Conservation (phyloP, 2,113 vertebrate genomes). For the Calidris pygmaea region DNA sequence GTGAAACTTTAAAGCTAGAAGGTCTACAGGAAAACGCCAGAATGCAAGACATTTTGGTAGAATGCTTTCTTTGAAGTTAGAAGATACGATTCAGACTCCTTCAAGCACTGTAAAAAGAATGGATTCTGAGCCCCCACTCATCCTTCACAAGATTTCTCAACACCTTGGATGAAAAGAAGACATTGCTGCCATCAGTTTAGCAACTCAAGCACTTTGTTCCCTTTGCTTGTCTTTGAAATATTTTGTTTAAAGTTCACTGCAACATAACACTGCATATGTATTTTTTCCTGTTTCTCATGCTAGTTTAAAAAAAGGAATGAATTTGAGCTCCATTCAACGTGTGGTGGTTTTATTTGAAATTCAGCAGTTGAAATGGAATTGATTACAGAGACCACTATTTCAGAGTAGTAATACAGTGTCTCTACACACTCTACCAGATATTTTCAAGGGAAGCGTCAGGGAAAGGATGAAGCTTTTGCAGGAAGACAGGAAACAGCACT, state of each 20-base stretch:
- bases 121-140: neutral
- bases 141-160: neutral
- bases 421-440: neutral
- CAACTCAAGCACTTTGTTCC: neutral
- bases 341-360: neutral
- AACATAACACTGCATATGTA: neutral
- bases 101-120: neutral
- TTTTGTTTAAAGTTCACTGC: slow-evolving; percentile 7
- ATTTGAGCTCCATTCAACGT: neutral
- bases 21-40: neutral
- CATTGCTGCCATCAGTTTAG: neutral
- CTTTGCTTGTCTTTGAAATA: neutral
- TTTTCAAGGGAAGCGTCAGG: slow-evolving; percentile 1
- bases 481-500: neutral
- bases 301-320: neutral
- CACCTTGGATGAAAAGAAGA: neutral
- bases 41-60: neutral
- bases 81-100: neutral
- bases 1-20: neutral
- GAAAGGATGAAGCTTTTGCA: neutral
- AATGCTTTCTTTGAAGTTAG: neutral
- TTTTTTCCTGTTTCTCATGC: neutral
- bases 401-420: neutral
- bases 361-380: slow-evolving; percentile 9
- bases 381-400: neutral